Conservation (phyloP, 2,888 invertebrate species). For the Drosophila cognata region DNA sequence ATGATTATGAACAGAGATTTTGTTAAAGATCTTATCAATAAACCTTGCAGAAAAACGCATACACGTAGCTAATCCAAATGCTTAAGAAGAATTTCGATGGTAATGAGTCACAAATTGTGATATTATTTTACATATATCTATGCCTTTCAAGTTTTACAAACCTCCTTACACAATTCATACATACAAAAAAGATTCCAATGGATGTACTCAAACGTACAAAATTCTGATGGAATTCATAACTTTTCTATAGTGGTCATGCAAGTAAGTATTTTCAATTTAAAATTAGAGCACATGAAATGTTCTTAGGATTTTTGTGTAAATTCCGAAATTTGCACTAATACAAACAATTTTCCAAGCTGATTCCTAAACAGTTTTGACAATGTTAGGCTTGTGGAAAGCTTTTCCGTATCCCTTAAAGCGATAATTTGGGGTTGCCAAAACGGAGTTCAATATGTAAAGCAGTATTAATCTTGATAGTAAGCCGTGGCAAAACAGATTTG, state of each 20-base stretch:
- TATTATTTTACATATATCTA: neutral
- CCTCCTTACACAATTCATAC: constrained; percentile 3
- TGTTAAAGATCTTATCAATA: neutral
- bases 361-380: neutral
- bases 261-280: neutral
- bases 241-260: neutral
- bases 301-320: neutral
- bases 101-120: neutral
- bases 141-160: neutral
- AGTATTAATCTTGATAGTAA: neutral
- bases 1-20: constrained; percentile 15
- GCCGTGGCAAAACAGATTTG: neutral
- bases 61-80: neutral
- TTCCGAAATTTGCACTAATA: neutral
- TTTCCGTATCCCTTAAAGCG: neutral
- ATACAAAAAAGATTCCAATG: neutral
- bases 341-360: neutral
- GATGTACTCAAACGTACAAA: neutral
- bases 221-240: neutral
- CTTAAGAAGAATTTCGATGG: neutral
- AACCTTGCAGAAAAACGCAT: neutral
- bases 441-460: neutral
- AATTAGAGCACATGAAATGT: neutral
- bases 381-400: neutral
- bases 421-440: neutral